Base-by-base conservation (phyloP, 2,113 vertebrate genomes). In the Cranoglanis bouderius region DNA sequence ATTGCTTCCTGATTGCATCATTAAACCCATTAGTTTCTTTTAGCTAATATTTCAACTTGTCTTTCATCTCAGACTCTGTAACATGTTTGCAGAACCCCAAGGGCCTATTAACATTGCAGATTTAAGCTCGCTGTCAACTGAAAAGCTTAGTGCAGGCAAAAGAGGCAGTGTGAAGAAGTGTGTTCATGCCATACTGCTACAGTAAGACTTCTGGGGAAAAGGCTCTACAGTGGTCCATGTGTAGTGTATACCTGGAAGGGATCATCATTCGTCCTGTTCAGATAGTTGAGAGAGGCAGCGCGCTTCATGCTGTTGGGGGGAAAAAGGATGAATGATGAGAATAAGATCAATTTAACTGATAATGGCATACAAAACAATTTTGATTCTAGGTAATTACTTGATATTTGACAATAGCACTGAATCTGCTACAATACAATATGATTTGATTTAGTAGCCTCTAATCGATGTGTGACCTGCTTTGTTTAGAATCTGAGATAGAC, bases 261-360 rank as follows among this genome's bases (percentile, higher is more conserved):
- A 65, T 97, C 97, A 0, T 98, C 97, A 0, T 93, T 95, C 87
- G 96, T 82, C 90, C 10, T 87, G 75, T 85, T 89, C 40, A 92
- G 86, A 82, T 88, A 84, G 93, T 97, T 99, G 89, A 99, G 93
- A 0, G 98, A 99, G 0, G 98, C 96, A 4, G 98, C 98, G 91
- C 98, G 94, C 91, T 99, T 99, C 97, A 99, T 99, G 94, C 97
- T 99, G 94, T 53, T 59, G 6, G 85, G 12, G 26, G 70, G 74
- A 26, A 18, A 86, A 87, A 49, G 4, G 12, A 16, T 81, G 6
- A 86, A 88, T 14, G 49, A 61, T 6, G 46, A 83, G 59, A 86
- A 63, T 13, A n/a, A 59, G 63, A n/a, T 82, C 53, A 82, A 53
- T 10, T 81, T 35, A 35, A 55, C 6, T 82, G 24, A 59, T 24